phyloP scores from a whole-genome alignment of 1,140 invertebrate species.

The Heliconius nattereri region DNA sequence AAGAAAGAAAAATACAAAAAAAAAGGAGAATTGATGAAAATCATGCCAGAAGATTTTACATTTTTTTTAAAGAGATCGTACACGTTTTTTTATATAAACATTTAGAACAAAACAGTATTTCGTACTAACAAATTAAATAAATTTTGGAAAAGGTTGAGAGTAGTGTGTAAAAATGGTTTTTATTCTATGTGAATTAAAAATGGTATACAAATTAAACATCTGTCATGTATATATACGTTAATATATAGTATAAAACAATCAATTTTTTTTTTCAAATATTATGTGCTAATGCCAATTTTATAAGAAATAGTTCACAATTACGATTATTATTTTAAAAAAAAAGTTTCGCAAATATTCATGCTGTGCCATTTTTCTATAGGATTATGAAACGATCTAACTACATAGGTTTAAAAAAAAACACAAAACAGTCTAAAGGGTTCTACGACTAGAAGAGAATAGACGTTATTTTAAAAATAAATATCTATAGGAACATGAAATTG shows the following conservation, averaged over 20 bases:
- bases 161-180: background rate
- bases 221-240: background rate
- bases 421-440: constrained; percentile 6
- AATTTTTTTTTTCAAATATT: background rate
- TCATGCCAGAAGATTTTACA: constrained; percentile 25
- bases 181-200: background rate
- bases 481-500: background rate
- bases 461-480: background rate
- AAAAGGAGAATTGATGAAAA: constrained; percentile 25
- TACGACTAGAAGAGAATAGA: background rate
- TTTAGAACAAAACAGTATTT: constrained; percentile 4
- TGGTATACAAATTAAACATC: background rate
- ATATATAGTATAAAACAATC: no score
- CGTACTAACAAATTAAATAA: background rate
- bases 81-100: background rate
- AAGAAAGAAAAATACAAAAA: constrained; percentile 22
- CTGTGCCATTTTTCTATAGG: background rate
- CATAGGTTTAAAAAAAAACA: background rate
- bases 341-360: background rate
- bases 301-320: background rate
- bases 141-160: background rate
- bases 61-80: background rate
- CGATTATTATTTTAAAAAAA: background rate
- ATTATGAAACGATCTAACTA: background rate
- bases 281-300: background rate